These are phyloP conservation scores for Darevskia nairensis DNA, from an alignment of 2,797 vertebrate genomes.

Conservation along the genomic window DNA sequence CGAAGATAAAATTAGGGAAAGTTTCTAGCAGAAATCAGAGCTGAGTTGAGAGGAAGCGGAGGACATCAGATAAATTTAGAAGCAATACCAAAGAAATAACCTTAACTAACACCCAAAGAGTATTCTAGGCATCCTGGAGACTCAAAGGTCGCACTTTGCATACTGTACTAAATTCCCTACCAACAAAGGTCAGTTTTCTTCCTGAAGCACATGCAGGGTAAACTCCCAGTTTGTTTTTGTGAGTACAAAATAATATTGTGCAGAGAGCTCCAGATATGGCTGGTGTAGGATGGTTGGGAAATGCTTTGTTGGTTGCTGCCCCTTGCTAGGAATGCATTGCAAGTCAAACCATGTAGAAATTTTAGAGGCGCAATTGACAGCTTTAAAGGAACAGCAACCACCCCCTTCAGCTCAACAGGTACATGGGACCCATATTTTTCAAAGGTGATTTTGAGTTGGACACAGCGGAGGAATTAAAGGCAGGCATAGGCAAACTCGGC, in stretches of 20 bases:
- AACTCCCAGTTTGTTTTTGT: conserved; percentile 53
- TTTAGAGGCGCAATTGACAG: not conserved
- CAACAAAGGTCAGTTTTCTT: not conserved
- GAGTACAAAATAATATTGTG: not conserved
- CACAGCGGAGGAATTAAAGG: too few relatives aligned
- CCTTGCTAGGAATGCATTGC: conserved; percentile 64
- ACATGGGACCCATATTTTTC: not conserved
- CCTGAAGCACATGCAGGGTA: not conserved
- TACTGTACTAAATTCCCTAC: not conserved
- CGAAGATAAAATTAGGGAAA: not conserved
- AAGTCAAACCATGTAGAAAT: not conserved
- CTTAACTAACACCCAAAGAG: not conserved
- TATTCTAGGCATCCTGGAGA: not conserved
- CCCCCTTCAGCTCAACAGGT: not conserved
- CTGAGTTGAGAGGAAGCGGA: not conserved
- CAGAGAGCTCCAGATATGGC: not conserved
- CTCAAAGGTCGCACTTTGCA: not conserved
- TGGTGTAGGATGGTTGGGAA: not conserved
- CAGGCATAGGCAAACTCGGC: too few relatives aligned
- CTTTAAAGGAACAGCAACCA: not conserved
- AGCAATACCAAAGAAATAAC: conserved; percentile 10
- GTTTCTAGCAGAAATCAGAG: not conserved
- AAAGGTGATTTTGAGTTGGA: too few relatives aligned
- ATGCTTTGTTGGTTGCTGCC: conserved; percentile 69
- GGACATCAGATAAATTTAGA: not conserved